Evolutionary conservation across 64 coral and sea anemone genomes (phyloP), one percentile per base, ranked within the genome.

Genomic region (Trachythela sp.): DNA sequence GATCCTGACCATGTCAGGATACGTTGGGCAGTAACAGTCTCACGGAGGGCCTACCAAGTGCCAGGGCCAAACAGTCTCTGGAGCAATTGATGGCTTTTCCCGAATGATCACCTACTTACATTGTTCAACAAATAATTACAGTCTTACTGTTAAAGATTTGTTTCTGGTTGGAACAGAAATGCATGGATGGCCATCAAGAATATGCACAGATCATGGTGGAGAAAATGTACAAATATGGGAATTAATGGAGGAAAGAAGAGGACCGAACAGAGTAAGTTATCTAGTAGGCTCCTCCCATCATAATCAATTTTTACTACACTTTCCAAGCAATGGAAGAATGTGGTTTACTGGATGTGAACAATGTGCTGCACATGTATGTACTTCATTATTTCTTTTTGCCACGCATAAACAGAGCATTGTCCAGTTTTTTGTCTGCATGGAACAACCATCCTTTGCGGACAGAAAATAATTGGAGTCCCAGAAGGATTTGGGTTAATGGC

Each of bases 241-340:
- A n/a, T n/a, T n/a, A n/a, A n/a, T n/a, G n/a, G n/a, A n/a, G n/a
- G n/a, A n/a, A n/a, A n/a, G n/a, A n/a, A n/a, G n/a, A 37, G 75
- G 75, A 29, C 75, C 75, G 7, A 80, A 80, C 20, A 80, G 75
- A 39, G 75, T n/a, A 36, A 36, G 75, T 64, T 90, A 85, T 90
- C 50, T 90, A 60, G 89, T 77, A 56, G 89, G 89, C 45, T 88
- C 51, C 59, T 92, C 91, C 24, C 54, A 71, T 54, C 91, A 89
- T 56, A 92, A 88, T 85, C 91, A 92, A 91, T 41, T 92, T 87
- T 87, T 92, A 92, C 59, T 88, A 92, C 86, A 92, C 91, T 85
- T 89, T 85, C 80, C 86, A 88, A 88, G 48, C 86, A 88, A 84
- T 88, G 86, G 86, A 92, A 48, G 91, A 92, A 84, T 88, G 54